Evolutionary conservation across 2,888 invertebrate species (phyloP).

Genomic region (Hipparchia semele): DNA sequence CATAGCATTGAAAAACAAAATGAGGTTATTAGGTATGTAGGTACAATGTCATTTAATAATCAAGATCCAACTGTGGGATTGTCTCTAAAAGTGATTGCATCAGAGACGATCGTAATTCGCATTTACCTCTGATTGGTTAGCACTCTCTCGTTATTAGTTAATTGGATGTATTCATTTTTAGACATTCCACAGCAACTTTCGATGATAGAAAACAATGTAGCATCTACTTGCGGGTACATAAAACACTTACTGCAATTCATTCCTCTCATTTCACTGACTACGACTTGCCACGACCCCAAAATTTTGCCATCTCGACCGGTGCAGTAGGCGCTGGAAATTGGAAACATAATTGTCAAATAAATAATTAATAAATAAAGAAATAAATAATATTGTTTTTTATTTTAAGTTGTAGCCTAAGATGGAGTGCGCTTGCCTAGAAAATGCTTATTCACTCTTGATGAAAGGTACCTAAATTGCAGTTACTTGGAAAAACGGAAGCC

Average conservation of each 20-base stretch:
- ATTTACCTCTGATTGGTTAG: too few relatives aligned
- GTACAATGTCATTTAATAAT: background rate
- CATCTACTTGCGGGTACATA: background rate
- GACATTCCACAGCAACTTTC: background rate
- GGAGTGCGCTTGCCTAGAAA: too few relatives aligned
- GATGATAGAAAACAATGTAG: background rate
- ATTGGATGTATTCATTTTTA: too few relatives aligned
- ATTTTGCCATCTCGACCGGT: constrained; percentile 83
- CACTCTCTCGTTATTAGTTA: too few relatives aligned
- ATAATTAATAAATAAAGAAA: background rate
- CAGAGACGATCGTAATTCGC: background rate
- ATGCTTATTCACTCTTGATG: too few relatives aligned
- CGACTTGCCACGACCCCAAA: constrained; percentile 80
- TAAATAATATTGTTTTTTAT: too few relatives aligned
- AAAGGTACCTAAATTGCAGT: too few relatives aligned
- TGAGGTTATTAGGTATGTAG: background rate
- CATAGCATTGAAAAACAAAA: background rate
- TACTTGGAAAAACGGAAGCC: too few relatives aligned
- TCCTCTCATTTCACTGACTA: constrained; percentile 57
- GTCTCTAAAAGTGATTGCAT: too few relatives aligned
- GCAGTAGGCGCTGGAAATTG: constrained; percentile 80
- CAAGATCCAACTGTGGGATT: background rate
- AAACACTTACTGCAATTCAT: constrained; percentile 85
- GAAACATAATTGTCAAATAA: background rate
- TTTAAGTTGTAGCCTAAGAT: too few relatives aligned